A percentile compares a stretch with the other conserved stretches of the same genome.
Conservation (phyloP, 2,113 vertebrate species). For the Neogale vison region DNA sequence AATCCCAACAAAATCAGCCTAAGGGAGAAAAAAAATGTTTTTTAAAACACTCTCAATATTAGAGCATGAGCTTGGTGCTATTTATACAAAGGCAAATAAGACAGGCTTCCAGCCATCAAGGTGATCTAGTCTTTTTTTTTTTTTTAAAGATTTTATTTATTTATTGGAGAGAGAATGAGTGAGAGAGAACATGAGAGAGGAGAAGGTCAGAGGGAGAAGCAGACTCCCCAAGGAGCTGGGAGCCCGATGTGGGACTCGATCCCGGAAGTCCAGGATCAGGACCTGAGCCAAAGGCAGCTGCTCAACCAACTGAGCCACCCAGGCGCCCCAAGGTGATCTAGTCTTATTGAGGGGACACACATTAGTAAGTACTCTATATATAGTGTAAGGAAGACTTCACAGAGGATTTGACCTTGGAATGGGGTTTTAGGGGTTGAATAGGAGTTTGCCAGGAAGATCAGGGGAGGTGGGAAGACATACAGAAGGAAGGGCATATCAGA, state of each 20-base stretch:
- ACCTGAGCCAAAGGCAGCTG: too few species aligned
- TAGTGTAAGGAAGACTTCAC: background rate
- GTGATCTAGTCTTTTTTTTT: background rate
- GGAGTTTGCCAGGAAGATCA: background rate
- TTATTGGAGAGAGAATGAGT: too few species aligned
- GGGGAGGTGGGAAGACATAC: background rate
- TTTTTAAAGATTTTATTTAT: too few species aligned
- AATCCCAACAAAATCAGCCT: background rate
- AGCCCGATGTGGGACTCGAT: too few species aligned
- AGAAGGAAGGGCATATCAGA: background rate
- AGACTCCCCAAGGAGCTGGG: too few species aligned
- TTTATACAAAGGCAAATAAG: background rate
- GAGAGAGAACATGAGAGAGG: too few species aligned
- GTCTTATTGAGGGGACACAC: background rate
- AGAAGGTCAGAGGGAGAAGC: too few species aligned
- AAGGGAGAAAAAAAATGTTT: background rate
- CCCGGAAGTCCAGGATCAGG: too few species aligned
- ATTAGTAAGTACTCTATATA: background rate
- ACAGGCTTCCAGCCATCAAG: background rate
- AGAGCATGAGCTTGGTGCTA: background rate
- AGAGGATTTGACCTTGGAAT: background rate
- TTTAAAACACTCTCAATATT: background rate
- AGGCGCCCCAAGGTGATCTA: too few species aligned
- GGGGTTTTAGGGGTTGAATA: background rate
- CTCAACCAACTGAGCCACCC: too few species aligned